Evolutionary conservation across 2,797 vertebrate species (phyloP).

Genomic region (Ptychadena robeensis): DNA sequence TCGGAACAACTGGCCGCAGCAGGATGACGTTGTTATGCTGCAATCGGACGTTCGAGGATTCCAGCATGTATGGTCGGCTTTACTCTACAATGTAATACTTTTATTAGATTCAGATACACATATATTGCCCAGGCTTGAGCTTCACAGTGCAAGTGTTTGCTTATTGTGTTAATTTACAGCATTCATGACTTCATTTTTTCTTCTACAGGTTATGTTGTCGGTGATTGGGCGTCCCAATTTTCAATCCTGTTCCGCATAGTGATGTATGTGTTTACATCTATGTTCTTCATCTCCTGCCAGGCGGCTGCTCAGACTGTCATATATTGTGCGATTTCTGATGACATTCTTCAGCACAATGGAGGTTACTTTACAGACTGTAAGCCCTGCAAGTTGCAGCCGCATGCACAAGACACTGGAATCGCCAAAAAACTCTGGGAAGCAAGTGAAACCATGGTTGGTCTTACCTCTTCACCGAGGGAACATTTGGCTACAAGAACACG

Average conservation of each 20-base stretch:
- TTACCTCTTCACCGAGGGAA: conserved; percentile 64
- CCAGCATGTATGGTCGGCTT: no score
- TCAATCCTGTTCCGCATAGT: conserved; percentile 79
- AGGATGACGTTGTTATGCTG: no score
- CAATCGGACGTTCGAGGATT: no score
- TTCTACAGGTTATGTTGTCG: conserved; percentile 77
- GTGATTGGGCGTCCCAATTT: conserved; percentile 79
- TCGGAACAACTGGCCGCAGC: no score
- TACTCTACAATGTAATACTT: no score
- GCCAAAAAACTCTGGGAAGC: conserved; percentile 85
- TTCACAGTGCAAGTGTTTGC: no score
- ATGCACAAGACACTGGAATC: conserved; percentile 78
- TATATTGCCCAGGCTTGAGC: no score
- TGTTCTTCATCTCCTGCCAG: conserved; percentile 80
- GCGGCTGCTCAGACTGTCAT: conserved; percentile 79
- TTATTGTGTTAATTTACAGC: background rate
- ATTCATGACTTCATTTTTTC: background rate
- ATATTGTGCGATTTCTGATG: conserved; percentile 78
- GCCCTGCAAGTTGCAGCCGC: conserved; percentile 72
- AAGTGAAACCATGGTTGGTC: conserved; percentile 80
- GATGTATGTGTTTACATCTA: conserved; percentile 80
- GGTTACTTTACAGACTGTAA: conserved; percentile 80
- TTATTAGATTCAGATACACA: no score
- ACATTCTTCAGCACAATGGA: conserved; percentile 73
- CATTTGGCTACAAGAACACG: conserved; percentile 35